These are phyloP conservation scores for Echeneis naucrates DNA, from an alignment of 2,797 vertebrate genomes.

Conservation along the genomic window DNA sequence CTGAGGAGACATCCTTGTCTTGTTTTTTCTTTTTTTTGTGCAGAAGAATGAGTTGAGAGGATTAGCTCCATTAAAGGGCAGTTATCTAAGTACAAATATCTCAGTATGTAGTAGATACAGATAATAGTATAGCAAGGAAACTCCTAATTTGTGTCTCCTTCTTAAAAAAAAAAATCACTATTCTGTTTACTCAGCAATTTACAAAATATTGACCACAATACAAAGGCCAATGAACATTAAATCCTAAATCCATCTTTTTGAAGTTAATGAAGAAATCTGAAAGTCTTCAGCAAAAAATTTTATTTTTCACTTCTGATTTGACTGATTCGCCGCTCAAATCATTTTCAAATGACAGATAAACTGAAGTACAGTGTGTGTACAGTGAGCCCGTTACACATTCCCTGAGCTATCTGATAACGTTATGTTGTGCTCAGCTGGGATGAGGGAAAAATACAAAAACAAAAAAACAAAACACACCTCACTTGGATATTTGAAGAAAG, in stretches of 20 bases:
- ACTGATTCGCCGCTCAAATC: not conserved
- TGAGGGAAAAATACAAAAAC: too few species aligned
- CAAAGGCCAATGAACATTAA: not conserved
- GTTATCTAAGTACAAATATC: constrained; percentile 4
- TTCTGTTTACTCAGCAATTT: not conserved
- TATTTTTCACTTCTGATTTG: not conserved
- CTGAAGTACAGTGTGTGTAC: not conserved
- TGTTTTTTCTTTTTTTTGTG: constrained; percentile 1
- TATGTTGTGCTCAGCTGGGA: constrained; percentile 16
- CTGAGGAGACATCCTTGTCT: constrained; percentile 5
- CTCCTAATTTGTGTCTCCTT: not conserved
- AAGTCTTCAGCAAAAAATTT: not conserved
- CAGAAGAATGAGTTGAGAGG: constrained; percentile 6
- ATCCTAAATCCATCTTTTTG: not conserved
- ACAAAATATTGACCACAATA: not conserved
- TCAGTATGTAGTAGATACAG: not conserved
- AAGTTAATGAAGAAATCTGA: not conserved
- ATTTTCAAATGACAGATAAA: not conserved
- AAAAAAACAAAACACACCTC: too few species aligned
- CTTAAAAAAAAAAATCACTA: not conserved
- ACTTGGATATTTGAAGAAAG: constrained; percentile 31
- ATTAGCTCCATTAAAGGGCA: not conserved
- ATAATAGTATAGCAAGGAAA: not conserved
- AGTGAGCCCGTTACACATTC: not conserved
- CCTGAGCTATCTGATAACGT: constrained; percentile 6